Base-by-base conservation (phyloP, 2,113 vertebrate genomes). In the Pandion haliaetus region DNA sequence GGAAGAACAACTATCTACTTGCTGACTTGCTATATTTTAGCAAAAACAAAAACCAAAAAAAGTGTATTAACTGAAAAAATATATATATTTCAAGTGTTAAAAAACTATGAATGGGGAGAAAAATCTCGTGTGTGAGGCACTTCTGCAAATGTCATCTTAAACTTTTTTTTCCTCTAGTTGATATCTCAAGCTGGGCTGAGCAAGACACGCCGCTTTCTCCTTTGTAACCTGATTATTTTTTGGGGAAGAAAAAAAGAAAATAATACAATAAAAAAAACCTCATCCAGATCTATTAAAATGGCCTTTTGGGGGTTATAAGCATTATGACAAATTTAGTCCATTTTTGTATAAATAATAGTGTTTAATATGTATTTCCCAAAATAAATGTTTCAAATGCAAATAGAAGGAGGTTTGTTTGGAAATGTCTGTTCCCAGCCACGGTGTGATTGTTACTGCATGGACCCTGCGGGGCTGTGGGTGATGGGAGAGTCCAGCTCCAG, bases 291-390 rank as follows among this genome's bases (percentile, higher is more conserved):
- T 95, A 78, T 95, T 92, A 83, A 97, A 84, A 97, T 86, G 95
- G 97, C 98, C 98, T 98, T 98, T 92, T 65, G 98, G 98, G 98
- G 98, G 99, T 98, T 99, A 98, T 98, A 98, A 98, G 98, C 99
- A 98, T 99, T 98, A 98, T 97, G 98, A 98, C 91, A 98, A 98
- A 98, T 98, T 97, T 86, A 97, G 97, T 97, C 98, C 94, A 97
- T 98, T 97, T 99, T 99, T 99, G 98, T 99, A 98, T 98, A 98
- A 98, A 99, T 99, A 98, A 99, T 98, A 99, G 98, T 99, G 98
- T 99, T 99, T 98, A 98, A 98, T 99, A 98, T 99, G 98, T 99
- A 99, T 99, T 98, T 99, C 98, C 98, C 99, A 99, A 98, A 99
- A 99, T 99, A 99, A 99, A 99, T 99, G 98, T 99, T 98, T 98